Percentiles rank a stretch among this genome's conserved stretches.
Evolutionary conservation across 2,797 vertebrate species (phyloP).

Genomic region (Melanotaenia maccullochi): DNA sequence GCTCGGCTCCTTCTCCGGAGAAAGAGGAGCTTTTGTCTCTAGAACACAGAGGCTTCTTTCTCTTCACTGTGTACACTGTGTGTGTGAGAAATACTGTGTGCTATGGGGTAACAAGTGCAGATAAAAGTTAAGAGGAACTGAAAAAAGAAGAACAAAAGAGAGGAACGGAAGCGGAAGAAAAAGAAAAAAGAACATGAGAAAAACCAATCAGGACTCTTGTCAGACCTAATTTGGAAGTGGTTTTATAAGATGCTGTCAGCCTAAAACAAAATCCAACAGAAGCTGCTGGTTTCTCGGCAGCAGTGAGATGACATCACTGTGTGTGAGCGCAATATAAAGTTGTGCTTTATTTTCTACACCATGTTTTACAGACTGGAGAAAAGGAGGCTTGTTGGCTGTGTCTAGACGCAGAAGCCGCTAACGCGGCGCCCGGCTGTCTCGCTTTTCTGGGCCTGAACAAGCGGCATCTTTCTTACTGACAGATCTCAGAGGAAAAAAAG

Average conservation of each 20-base stretch:
- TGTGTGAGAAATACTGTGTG: constrained; percentile 45
- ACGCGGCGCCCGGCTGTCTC: constrained; percentile 74
- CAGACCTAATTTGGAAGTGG: constrained; percentile 42
- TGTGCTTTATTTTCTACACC: constrained; percentile 81
- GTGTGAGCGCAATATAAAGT: constrained; percentile 82
- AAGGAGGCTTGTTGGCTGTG: constrained; percentile 53
- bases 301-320: constrained; percentile 66
- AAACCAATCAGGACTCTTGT: constrained; percentile 48
- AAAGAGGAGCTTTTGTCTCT: constrained; percentile 87
- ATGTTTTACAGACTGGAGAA: constrained; percentile 44
- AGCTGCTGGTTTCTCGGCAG: constrained; percentile 52
- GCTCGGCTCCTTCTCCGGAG: constrained; percentile 81
- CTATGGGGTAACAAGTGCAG: constrained; percentile 70
- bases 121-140: constrained; percentile 74
- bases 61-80: constrained; percentile 47
- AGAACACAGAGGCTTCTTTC: constrained; percentile 86
- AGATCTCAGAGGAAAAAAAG: constrained; percentile 35
- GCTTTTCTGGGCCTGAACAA: constrained; percentile 48
- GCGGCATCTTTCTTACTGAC: constrained; percentile 53
- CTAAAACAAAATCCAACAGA: constrained; percentile 60
- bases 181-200: constrained; percentile 40
- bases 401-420: constrained; percentile 54
- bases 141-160: constrained; percentile 55
- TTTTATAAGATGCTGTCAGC: constrained; percentile 63
- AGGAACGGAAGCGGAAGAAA: constrained; percentile 39